Base-by-base conservation (phyloP, 1,140 invertebrate species). In the Argopecten irradians region DNA sequence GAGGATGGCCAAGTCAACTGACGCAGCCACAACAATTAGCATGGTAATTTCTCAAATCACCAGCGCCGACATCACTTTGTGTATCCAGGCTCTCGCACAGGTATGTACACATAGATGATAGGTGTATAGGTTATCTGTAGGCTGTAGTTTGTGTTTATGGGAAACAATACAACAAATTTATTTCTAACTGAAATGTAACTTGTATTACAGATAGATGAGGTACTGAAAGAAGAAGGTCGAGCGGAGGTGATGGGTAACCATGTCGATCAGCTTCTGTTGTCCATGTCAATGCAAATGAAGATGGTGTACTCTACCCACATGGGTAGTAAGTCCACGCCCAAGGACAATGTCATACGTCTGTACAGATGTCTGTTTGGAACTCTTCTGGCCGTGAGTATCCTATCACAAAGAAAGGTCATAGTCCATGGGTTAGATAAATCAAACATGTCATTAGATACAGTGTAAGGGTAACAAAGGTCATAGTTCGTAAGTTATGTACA, bases 231-330 rank as follows among this genome's bases (percentile, higher is more conserved):
- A 39, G 93, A 94, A 83, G 94, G 95, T 19, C 93, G 94, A 87
- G 92, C 93, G 36, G 91, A 92, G 82, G 93, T 95, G 39, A 90
- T 96, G 92, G 87, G 86, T 16, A 91, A 93, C 35, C 96, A 97
- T 93, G 97, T 98, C 92, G 97, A 98, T 93, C 97, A 97, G 92
- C 96, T 98, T 28, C 96, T 98, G 82, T 94, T 96, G 84, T 96
- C 97, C 0, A 96, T 97, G 87, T 97, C 97, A 85, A 96, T 97
- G 94, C 97, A 98, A 94, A 96, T 98, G 87, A 96, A 97, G 87
- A 94, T 96, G 90, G 94, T 96, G 96, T 92, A 96, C 96, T 90
- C 95, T 87, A 95, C 95, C 90, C 94, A 96, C 93, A 95, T 96
- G 94, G 93, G 92, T n/a, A 95, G 96, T 89, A 93, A 94, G 55